Percentiles rank a stretch among this genome's conserved stretches.
Evolutionary conservation across 2,113 vertebrate species (phyloP).

Genomic region (Chionis minor): DNA sequence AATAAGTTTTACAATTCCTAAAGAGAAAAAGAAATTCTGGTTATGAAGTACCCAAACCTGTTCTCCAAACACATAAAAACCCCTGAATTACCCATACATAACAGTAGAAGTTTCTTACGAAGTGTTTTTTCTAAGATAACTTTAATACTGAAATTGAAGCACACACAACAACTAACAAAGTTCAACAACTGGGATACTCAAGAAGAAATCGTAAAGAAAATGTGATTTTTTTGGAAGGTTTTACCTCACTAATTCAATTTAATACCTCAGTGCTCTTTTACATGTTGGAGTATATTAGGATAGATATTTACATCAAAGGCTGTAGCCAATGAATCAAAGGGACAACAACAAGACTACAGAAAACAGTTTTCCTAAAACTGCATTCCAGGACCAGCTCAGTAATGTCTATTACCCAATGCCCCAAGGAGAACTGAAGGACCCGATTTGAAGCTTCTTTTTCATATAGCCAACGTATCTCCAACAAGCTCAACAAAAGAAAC

Average conservation of each 20-base stretch:
- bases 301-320: background rate
- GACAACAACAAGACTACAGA: background rate
- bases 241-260: background rate
- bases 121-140: background rate
- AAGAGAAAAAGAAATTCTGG: background rate
- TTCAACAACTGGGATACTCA: background rate
- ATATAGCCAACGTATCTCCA: background rate
- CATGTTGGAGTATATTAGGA: background rate
- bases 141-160: background rate
- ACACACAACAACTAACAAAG: background rate
- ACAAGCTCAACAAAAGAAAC: background rate
- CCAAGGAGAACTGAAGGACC: background rate
- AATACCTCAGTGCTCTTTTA: background rate
- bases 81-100: fast-evolving
- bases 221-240: fast-evolving
- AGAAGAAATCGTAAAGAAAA: background rate
- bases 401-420: background rate
- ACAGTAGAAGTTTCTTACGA: background rate
- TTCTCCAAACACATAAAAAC: background rate
- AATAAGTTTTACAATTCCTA: background rate
- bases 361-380: background rate
- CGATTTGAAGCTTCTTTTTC: background rate
- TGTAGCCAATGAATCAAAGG: background rate
- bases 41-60: background rate
- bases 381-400: background rate